phyloP scores from a whole-genome alignment of 2,113 vertebrate genomes.

The Xiphophorus maculatus region DNA sequence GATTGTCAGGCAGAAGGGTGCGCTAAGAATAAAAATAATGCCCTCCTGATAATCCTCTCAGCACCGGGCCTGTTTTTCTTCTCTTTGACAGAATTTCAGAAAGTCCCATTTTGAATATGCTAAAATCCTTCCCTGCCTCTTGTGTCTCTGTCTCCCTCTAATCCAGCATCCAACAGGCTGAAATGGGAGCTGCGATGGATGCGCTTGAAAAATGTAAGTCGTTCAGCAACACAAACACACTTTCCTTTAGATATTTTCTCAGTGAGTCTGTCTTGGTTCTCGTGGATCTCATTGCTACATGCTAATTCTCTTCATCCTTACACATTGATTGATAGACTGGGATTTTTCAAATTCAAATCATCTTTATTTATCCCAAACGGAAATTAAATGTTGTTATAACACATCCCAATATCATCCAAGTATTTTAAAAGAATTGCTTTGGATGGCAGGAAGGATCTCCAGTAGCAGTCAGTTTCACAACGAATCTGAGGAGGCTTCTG shows the following conservation, averaged over 20 bases:
- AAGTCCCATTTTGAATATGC: constrained; percentile 56
- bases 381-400: too few relatives aligned
- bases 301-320: background rate
- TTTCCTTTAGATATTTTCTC: background rate
- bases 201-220: constrained; percentile 98
- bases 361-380: too few relatives aligned
- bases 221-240: constrained; percentile 20
- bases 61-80: constrained; percentile 19
- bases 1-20: constrained; percentile 52
- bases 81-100: constrained; percentile 44
- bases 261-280: background rate
- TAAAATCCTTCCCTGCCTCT: constrained; percentile 38
- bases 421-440: too few relatives aligned
- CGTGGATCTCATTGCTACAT: background rate
- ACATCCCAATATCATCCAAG: too few relatives aligned
- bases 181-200: constrained; percentile 99
- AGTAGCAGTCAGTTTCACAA: too few relatives aligned
- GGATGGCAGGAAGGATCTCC: too few relatives aligned
- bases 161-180: constrained; percentile 96
- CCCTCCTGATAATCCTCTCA: constrained; percentile 63
- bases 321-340: background rate
- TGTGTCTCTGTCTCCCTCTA: constrained; percentile 41
- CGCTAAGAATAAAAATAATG: constrained; percentile 60
- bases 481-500: too few relatives aligned
- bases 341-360: background rate